Evolutionary conservation across 2,888 invertebrate genomes (phyloP).

Genomic region (Aelia acuminata): DNA sequence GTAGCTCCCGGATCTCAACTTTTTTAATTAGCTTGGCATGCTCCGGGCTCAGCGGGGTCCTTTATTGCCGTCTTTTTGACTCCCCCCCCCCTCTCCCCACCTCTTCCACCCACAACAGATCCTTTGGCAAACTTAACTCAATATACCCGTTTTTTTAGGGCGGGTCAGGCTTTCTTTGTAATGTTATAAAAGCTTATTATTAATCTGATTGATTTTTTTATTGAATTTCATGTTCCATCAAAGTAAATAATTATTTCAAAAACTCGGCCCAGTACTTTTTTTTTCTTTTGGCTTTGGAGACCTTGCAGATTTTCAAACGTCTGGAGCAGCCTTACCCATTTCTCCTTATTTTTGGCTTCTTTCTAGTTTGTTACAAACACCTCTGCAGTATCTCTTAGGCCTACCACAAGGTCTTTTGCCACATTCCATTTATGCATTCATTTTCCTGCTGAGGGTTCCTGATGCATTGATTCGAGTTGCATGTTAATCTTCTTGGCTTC

Average conservation of each 20-base stretch:
- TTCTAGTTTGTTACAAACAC: too few relatives aligned
- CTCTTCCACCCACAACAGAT: not conserved
- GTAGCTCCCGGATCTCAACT: not conserved
- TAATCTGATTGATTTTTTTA: not conserved
- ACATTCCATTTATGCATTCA: too few relatives aligned
- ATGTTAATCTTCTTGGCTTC: too few relatives aligned
- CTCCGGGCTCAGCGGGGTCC: not conserved
- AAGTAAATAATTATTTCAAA: not conserved
- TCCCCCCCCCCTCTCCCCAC: not conserved
- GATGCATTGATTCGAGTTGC: too few relatives aligned
- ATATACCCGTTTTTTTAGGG: not conserved
- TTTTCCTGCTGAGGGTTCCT: too few relatives aligned
- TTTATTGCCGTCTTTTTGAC: not conserved
- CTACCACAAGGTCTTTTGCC: too few relatives aligned
- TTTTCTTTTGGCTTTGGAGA: too few relatives aligned
- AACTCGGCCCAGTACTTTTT: not conserved
- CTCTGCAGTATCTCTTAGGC: too few relatives aligned
- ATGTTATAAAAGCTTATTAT: not conserved
- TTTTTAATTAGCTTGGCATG: slow-evolving; percentile 6
- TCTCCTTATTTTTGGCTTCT: too few relatives aligned
- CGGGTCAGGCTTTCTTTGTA: not conserved
- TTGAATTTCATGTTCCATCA: not conserved
- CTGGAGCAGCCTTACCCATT: too few relatives aligned
- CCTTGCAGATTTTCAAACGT: too few relatives aligned
- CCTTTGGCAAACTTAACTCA: slow-evolving; percentile 13